phyloP scores from a whole-genome alignment of 2,888 invertebrate species.

The Rugalucina vietnamica region DNA sequence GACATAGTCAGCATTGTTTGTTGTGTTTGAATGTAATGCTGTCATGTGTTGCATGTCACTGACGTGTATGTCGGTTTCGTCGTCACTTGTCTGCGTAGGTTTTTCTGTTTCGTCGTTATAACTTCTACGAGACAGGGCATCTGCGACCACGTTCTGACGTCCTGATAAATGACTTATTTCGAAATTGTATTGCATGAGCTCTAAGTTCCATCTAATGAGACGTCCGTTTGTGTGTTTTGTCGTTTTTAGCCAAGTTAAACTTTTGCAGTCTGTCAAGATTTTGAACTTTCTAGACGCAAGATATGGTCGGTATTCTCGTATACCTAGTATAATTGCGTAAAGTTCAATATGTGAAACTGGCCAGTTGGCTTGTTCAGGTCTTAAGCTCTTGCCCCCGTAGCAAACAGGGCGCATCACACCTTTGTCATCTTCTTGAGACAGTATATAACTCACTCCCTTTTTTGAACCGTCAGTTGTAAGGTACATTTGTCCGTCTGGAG shows the following conservation, averaged over 20 bases:
- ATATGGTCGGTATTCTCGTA: not conserved
- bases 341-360: constrained; percentile 13
- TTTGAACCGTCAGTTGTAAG: constrained; percentile 4
- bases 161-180: not conserved
- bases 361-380: constrained; percentile 1
- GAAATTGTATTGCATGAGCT: constrained; percentile 7
- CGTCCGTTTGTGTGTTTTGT: constrained; percentile 1
- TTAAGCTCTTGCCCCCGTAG: not conserved
- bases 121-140: not conserved
- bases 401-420: not conserved
- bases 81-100: too few species aligned
- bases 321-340: not conserved
- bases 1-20: too few species aligned
- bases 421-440: not conserved
- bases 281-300: not conserved
- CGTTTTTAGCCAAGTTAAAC: not conserved
- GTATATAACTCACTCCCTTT: not conserved
- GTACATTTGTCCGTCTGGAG: not conserved
- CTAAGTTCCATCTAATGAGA: constrained; percentile 10
- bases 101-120: not conserved
- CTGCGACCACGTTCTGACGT: not conserved
- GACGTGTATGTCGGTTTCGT: too few species aligned
- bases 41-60: too few species aligned
- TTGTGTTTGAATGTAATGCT: too few species aligned
- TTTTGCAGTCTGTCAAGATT: constrained; percentile 1